Evolutionary conservation across 2,888 invertebrate species (phyloP).

Genomic region (Caenorhabditis sp.): DNA sequence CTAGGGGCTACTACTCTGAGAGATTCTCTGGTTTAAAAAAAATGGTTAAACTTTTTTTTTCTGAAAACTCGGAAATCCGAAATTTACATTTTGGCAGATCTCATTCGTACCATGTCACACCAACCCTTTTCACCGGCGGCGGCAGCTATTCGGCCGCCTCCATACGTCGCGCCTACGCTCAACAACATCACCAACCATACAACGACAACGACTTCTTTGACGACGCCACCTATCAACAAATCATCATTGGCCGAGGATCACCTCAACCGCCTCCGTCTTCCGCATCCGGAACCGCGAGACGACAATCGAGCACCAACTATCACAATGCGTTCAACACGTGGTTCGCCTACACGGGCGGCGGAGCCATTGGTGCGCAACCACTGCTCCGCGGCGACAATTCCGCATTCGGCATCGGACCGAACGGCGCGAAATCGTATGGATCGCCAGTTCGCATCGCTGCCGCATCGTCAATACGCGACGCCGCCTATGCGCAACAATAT

Average conservation of each 20-base stretch:
- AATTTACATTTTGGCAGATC: constrained; percentile 14
- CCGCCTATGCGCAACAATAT: constrained; percentile 9
- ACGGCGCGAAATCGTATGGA: constrained; percentile 14
- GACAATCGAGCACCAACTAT: constrained; percentile 48
- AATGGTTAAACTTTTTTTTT: background rate
- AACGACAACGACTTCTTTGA: constrained; percentile 11
- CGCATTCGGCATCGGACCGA: constrained; percentile 5
- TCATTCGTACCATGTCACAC: constrained; percentile 39
- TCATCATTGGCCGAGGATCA: background rate
- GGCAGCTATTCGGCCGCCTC: constrained; percentile 36
- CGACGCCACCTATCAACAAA: constrained; percentile 12
- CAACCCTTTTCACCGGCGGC: constrained; percentile 24
- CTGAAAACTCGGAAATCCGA: background rate
- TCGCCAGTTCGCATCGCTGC: constrained; percentile 40
- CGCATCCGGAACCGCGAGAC: constrained; percentile 9
- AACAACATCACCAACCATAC: too few species aligned
- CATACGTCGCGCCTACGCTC: constrained; percentile 25
- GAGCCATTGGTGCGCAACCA: constrained; percentile 45
- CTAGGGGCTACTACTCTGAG: too few species aligned
- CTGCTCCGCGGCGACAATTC: constrained; percentile 9
- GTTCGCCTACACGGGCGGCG: constrained; percentile 60
- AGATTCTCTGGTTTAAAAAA: too few species aligned
- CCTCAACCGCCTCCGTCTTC: constrained; percentile 8
- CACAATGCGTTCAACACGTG: constrained; percentile 65
- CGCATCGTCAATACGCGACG: constrained; percentile 22